phyloP scores from a whole-genome alignment of 2,888 invertebrate genomes.

The Pheosia tremula region DNA sequence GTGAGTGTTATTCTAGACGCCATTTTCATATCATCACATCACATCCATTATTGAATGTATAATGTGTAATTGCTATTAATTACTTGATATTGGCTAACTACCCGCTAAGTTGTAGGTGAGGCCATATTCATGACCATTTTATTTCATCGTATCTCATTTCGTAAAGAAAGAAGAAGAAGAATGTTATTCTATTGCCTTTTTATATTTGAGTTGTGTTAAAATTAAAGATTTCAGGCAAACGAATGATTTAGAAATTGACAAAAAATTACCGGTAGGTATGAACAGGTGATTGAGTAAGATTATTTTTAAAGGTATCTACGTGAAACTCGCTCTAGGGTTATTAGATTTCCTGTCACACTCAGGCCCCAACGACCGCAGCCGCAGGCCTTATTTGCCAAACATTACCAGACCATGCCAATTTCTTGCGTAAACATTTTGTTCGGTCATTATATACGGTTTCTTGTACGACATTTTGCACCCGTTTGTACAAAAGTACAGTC shows the following conservation, averaged over 20 bases:
- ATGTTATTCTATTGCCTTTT: too few relatives aligned
- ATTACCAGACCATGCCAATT: constrained; percentile 69
- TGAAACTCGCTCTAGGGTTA: constrained; percentile 69
- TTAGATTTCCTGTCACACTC: constrained; percentile 79
- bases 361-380: constrained; percentile 60
- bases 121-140: too few relatives aligned
- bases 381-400: constrained; percentile 71
- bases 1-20: too few relatives aligned
- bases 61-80: too few relatives aligned
- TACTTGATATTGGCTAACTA: too few relatives aligned
- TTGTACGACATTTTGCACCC: constrained; percentile 54
- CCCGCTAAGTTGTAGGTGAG: too few relatives aligned
- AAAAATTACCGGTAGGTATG: constrained; percentile 53
- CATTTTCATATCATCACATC: too few relatives aligned
- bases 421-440: constrained; percentile 73
- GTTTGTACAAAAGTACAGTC: constrained; percentile 39
- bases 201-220: too few relatives aligned
- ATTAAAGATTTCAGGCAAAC: too few relatives aligned
- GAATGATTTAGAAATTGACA: constrained; percentile 41
- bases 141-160: too few relatives aligned
- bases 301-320: constrained; percentile 67
- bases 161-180: too few relatives aligned
- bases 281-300: constrained; percentile 24
- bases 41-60: too few relatives aligned
- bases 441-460: constrained; percentile 68